Conservation (phyloP, 2,113 vertebrate genomes). For the Pica pica region DNA sequence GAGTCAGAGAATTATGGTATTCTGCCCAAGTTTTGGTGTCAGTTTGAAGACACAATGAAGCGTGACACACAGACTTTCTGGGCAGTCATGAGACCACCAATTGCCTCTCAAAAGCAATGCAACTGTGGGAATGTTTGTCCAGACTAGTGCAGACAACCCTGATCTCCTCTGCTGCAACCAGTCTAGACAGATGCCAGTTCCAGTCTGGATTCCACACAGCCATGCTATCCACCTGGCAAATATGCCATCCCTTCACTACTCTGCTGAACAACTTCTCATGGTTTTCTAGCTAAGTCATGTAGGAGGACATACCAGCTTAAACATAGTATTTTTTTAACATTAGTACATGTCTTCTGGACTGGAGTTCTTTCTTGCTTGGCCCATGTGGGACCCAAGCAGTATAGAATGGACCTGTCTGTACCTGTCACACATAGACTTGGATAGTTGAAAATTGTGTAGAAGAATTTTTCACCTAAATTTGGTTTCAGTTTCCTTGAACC, state of each 20-base stretch:
- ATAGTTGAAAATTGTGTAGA: neutral
- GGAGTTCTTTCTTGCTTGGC: neutral
- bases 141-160: neutral
- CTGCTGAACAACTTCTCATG: neutral
- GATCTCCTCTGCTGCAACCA: neutral
- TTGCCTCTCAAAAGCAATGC: neutral
- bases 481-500: neutral
- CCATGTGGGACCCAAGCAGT: neutral
- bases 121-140: neutral
- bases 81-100: fast-evolving
- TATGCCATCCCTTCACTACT: neutral
- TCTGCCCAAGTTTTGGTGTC: neutral
- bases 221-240: neutral
- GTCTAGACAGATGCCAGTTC: neutral
- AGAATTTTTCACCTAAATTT: neutral
- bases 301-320: neutral
- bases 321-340: neutral
- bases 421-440: neutral
- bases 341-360: neutral
- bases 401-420: neutral
- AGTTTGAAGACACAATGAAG: neutral
- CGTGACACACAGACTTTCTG: neutral
- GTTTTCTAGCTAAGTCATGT: neutral
- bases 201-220: neutral
- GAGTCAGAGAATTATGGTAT: neutral